A percentile compares a stretch with the other conserved stretches of the same genome.
Conservation (phyloP, 2,113 vertebrate species). For the Protomyctophum bolini region DNA sequence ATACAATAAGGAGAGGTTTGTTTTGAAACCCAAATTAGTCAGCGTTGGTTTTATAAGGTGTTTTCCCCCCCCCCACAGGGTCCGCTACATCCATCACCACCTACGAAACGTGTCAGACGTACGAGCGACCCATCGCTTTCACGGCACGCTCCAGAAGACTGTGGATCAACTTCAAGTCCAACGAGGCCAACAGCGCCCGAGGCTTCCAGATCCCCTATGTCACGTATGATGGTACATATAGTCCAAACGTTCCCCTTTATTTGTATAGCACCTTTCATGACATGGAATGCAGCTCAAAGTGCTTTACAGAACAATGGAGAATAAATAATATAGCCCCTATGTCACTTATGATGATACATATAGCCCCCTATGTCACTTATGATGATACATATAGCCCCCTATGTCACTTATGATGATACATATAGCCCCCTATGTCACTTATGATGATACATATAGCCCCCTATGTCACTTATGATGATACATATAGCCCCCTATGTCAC, state of each 20-base stretch:
- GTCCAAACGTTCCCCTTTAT: no score
- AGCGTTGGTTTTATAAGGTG: neutral
- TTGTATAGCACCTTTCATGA: no score
- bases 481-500: conserved; percentile 86
- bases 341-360: conserved; percentile 92
- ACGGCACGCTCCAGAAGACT: conserved; percentile 95
- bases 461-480: conserved; percentile 96
- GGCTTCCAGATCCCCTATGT: conserved; percentile 98
- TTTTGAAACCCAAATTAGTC: conserved; percentile 7
- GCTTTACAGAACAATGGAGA: no score
- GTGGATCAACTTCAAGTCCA: conserved; percentile 98
- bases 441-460: conserved; percentile 86
- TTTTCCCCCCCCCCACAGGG: conserved; percentile 71
- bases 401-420: conserved; percentile 94
- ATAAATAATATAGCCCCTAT: no score
- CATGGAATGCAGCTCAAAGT: no score
- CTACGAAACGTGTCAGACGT: conserved; percentile 98
- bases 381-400: conserved; percentile 86
- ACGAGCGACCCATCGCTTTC: conserved; percentile 96
- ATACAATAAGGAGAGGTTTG: neutral
- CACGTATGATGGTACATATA: conserved; percentile 88
- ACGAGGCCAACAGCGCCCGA: conserved; percentile 92
- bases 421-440: conserved; percentile 88
- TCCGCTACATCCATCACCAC: conserved; percentile 97
- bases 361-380: conserved; percentile 90